Evolutionary conservation across 2,888 invertebrate genomes (phyloP).

Genomic region (Ophonus ardosiacus): DNA sequence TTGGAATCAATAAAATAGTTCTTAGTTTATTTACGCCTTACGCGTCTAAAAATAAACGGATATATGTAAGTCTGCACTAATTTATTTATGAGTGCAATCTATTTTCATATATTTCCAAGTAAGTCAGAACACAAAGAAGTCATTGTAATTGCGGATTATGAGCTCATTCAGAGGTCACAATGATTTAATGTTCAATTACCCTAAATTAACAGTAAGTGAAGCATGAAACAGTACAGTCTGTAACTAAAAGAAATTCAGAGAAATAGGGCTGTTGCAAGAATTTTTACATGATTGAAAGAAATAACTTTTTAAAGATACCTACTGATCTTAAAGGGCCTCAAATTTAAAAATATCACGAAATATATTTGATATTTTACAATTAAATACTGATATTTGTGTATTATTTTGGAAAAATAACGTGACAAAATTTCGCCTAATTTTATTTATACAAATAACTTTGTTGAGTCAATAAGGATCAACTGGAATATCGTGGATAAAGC

Average conservation of each 20-base stretch:
- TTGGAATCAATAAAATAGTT: no score
- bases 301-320: no score
- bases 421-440: no score
- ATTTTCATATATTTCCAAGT: constrained; percentile 27
- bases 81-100: constrained; percentile 9
- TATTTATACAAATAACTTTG: no score
- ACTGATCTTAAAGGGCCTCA: no score
- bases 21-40: no score
- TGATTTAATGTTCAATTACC: constrained; percentile 41
- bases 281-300: no score
- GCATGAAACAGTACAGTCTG: background rate
- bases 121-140: constrained; percentile 33
- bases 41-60: background rate
- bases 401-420: no score
- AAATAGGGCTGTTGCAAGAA: no score
- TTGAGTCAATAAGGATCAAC: background rate
- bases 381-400: no score
- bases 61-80: background rate
- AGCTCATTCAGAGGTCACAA: constrained; percentile 43
- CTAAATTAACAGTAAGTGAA: constrained; percentile 28
- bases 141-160: constrained; percentile 35
- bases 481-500: background rate
- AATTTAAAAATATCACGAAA: no score
- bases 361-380: no score
- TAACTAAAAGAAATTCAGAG: background rate